These are phyloP conservation scores for Zaprionus africanus DNA, from an alignment of 1,140 invertebrate species.

Conservation along the genomic window DNA sequence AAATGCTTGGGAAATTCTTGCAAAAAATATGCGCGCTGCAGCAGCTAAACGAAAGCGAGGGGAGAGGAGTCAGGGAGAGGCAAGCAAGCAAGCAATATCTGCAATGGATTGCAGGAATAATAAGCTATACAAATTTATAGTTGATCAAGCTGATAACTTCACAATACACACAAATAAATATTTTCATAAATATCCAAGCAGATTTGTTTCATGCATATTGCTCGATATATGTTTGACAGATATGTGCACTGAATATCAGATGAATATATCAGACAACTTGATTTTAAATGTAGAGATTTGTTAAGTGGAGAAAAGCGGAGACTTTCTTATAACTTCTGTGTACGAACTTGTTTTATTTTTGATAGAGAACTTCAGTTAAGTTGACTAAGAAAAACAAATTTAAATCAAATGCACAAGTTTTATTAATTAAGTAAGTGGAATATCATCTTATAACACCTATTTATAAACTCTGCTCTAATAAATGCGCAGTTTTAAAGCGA, in stretches of 20 bases:
- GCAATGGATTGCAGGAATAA: conserved; percentile 1
- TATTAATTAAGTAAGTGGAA: no score
- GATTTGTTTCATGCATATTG: conserved; percentile 14
- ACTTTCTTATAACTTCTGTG: no score
- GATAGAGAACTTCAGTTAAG: no score
- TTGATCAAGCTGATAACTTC: conserved; percentile 7
- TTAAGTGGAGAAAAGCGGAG: background rate
- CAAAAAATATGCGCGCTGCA: conserved; percentile 6
- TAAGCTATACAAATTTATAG: conserved; percentile 6
- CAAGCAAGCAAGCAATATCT: background rate
- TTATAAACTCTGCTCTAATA: no score
- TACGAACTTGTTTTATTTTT: no score
- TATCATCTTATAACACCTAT: no score
- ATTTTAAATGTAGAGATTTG: background rate
- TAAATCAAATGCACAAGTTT: no score
- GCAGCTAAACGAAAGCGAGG: background rate
- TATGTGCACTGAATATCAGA: background rate
- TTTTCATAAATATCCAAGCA: background rate
- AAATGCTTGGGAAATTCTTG: conserved; percentile 42
- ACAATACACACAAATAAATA: background rate
- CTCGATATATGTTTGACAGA: background rate
- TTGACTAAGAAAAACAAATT: no score
- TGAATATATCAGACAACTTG: background rate
- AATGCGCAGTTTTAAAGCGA: no score
- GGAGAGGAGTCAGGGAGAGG: no score